Percentiles rank a stretch among this genome's conserved stretches.
phyloP scores from a whole-genome alignment of 1,140 invertebrate species.

The Trinorchestia longiramus region DNA sequence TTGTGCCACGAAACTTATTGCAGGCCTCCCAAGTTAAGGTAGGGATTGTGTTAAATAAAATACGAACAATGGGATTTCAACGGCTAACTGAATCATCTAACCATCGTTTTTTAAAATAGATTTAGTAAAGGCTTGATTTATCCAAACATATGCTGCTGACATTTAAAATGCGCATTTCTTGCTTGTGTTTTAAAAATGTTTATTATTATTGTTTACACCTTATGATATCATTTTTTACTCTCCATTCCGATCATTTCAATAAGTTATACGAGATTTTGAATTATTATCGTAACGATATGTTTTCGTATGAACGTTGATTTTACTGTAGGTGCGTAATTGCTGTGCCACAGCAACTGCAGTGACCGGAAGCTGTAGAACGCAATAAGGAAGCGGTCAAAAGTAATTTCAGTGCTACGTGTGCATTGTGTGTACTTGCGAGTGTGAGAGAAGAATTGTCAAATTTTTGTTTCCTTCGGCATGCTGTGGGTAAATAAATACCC shows the following conservation, averaged over 20 bases:
- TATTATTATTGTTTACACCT: background rate
- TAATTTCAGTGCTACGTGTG: background rate
- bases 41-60: too few species aligned
- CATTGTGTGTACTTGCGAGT: background rate
- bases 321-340: background rate
- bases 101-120: too few species aligned
- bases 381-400: background rate
- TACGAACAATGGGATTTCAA: too few species aligned
- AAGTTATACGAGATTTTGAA: background rate
- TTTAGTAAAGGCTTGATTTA: background rate
- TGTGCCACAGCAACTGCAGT: background rate
- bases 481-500: background rate
- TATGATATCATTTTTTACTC: background rate
- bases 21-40: too few species aligned
- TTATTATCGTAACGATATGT: background rate
- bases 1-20: too few species aligned
- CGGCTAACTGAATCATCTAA: too few species aligned
- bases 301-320: background rate
- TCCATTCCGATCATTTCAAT: background rate
- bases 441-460: background rate
- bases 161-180: background rate
- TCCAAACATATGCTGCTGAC: background rate
- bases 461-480: background rate
- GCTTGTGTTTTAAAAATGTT: background rate
- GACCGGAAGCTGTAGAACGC: background rate